A percentile compares a stretch with the other conserved stretches of the same genome.
Conservation (phyloP, 2,113 vertebrate genomes). For the Nestor notabilis region DNA sequence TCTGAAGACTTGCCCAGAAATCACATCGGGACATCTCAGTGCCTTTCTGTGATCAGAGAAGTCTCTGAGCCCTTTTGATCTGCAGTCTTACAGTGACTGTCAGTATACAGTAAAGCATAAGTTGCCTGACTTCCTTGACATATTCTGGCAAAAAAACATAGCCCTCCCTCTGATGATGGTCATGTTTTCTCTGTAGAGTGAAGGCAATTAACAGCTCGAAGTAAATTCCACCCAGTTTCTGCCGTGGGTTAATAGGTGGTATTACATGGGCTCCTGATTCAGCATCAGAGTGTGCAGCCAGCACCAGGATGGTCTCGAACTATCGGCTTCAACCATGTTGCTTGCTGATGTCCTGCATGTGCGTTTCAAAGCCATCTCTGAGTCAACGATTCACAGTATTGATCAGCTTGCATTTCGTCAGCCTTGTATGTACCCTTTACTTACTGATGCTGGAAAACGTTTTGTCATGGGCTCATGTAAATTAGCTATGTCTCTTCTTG, state of each 20-base stretch:
- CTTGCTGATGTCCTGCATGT: background rate
- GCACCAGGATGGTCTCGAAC: background rate
- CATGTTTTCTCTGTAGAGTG: rapidly evolving
- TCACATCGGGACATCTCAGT: background rate
- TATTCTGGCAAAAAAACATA: background rate
- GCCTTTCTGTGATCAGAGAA: background rate
- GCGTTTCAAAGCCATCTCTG: background rate
- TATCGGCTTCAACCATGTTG: background rate
- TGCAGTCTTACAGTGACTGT: background rate
- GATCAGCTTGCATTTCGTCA: slow-evolving; percentile 2
- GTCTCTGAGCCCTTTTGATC: background rate
- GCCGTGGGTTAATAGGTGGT: background rate
- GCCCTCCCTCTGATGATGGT: background rate
- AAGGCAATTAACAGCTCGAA: background rate
- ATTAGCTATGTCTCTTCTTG: background rate
- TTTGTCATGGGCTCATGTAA: background rate
- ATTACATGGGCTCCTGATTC: background rate
- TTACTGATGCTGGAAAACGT: background rate
- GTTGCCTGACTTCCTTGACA: background rate
- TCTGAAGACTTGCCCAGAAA: background rate
- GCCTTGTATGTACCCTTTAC: background rate
- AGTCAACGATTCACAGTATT: background rate
- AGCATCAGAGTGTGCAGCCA: background rate
- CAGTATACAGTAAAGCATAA: background rate
- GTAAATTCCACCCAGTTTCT: background rate